Conservation (phyloP, 1,140 invertebrate species). For the Bombus waltoni region DNA sequence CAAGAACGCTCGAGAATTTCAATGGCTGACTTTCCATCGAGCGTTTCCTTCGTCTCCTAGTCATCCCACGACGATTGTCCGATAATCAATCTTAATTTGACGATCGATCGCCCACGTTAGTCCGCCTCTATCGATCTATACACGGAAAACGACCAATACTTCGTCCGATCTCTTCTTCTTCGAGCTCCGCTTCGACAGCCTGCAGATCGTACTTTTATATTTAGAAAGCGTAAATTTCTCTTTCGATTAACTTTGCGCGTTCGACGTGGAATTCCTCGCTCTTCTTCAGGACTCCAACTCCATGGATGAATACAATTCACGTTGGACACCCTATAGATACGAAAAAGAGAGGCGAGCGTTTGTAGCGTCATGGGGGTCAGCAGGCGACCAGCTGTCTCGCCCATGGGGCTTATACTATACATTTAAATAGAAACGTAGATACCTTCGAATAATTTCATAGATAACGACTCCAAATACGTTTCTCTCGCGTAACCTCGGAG, state of each 20-base stretch:
- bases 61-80: not conserved
- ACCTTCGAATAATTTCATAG: not conserved
- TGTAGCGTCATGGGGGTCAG: constrained; percentile 71
- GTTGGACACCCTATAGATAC: constrained; percentile 50
- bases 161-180: not conserved
- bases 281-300: not conserved
- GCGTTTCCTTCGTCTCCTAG: not conserved
- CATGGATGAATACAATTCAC: not conserved
- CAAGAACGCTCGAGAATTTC: constrained; percentile 1
- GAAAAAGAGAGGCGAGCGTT: constrained; percentile 39
- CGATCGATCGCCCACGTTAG: not conserved
- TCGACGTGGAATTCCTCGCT: no score
- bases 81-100: constrained; percentile 4
- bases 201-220: no score
- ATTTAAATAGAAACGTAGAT: not conserved
- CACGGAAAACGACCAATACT: not conserved
- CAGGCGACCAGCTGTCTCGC: constrained; percentile 75
- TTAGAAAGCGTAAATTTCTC: not conserved
- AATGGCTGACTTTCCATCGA: not conserved
- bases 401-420: constrained; percentile 57
- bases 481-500: no score
- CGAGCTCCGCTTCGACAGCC: no score
- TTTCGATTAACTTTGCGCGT: not conserved
- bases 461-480: no score
- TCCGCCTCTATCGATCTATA: no score